phyloP scores from a whole-genome alignment of 2,888 invertebrate species.

The Scaptomyza caliginosa region DNA sequence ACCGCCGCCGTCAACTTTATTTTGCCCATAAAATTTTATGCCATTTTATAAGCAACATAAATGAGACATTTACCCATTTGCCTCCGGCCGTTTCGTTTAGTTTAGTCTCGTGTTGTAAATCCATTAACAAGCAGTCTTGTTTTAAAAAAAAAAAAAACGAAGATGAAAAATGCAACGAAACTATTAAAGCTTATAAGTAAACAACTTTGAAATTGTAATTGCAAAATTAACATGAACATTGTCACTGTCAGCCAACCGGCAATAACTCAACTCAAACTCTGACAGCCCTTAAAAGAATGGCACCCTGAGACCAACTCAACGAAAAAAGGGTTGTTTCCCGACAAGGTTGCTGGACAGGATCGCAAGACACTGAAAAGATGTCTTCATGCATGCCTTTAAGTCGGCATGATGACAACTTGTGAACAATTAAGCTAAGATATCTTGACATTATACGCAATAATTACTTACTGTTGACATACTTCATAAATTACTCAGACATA shows the following conservation, averaged over 20 bases:
- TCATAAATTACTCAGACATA: not conserved
- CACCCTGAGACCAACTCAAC: constrained; percentile 16
- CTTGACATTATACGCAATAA: constrained; percentile 14
- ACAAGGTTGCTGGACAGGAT: constrained; percentile 7
- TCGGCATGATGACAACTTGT: constrained; percentile 25
- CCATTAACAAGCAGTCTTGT: constrained; percentile 52
- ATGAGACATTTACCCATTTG: constrained; percentile 67
- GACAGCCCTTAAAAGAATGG: constrained; percentile 15
- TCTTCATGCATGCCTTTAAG: constrained; percentile 6
- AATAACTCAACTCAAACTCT: constrained; percentile 47
- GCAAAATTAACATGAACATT: constrained; percentile 56
- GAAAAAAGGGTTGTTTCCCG: constrained; percentile 32
- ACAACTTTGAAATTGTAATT: constrained; percentile 40
- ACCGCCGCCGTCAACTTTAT: constrained; percentile 49
- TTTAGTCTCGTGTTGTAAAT: constrained; percentile 55
- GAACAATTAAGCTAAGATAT: constrained; percentile 15
- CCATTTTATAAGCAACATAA: constrained; percentile 62
- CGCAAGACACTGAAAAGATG: constrained; percentile 9
- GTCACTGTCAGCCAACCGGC: constrained; percentile 14
- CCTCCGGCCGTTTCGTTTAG: constrained; percentile 3
- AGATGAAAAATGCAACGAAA: constrained; percentile 55
- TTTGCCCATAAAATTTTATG: constrained; percentile 65
- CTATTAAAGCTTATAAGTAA: constrained; percentile 59
- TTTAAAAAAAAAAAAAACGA: constrained; percentile 1
- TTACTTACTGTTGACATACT: constrained; percentile 17